Evolutionary conservation across 2,113 vertebrate genomes (phyloP).

Genomic region (Poeciliopsis turrubarensis): DNA sequence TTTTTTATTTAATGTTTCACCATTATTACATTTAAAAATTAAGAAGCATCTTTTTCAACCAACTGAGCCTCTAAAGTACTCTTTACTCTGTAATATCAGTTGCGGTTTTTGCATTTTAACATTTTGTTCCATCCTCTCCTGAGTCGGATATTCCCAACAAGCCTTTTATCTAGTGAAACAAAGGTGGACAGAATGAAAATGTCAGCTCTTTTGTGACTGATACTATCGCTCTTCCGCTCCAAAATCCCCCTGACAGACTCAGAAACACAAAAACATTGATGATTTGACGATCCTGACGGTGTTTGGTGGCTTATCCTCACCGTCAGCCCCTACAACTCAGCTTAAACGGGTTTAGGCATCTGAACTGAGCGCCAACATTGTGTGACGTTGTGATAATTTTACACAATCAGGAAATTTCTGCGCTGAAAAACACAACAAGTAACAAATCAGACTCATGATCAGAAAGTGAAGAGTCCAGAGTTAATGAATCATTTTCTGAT

Average conservation of each 20-base stretch:
- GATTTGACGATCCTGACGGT: slow-evolving; percentile 1
- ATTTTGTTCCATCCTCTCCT: not conserved
- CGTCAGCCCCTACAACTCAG: not conserved
- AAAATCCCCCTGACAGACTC: slow-evolving; percentile 7
- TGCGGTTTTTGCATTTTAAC: not conserved
- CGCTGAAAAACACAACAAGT: not conserved
- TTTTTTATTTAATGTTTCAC: not conserved
- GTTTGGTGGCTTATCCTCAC: slow-evolving; percentile 6
- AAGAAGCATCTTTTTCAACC: not conserved
- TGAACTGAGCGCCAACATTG: slow-evolving; percentile 2
- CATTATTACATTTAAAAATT: not conserved
- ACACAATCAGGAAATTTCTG: slow-evolving; percentile 2
- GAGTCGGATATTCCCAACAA: slow-evolving; percentile 1
- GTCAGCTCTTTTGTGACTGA: not conserved
- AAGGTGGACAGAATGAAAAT: not conserved
- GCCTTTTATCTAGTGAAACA: not conserved
- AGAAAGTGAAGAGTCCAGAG: not conserved
- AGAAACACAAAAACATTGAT: slow-evolving; percentile 24
- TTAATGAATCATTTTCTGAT: not conserved
- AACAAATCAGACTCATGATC: not conserved
- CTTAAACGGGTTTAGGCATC: slow-evolving; percentile 7
- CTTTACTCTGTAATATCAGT: not conserved
- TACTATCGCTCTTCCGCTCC: not conserved
- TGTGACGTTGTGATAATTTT: not conserved
- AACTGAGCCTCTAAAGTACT: not conserved